Evolutionary conservation across 2,888 invertebrate genomes (phyloP), one percentile per base, ranked within the genome.

Genomic region (Brenthis daphne): DNA sequence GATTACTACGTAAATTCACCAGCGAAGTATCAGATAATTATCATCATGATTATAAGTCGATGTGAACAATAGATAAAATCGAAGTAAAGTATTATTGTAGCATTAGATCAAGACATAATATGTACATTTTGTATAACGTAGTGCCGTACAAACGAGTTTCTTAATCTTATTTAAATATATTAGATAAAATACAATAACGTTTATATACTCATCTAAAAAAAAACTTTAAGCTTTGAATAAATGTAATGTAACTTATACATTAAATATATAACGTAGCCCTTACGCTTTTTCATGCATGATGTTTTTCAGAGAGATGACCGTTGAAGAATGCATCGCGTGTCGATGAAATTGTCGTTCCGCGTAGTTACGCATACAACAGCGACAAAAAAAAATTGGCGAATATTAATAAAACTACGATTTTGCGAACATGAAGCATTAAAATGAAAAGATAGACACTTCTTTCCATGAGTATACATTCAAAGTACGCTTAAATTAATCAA

Each of bases 401-500:
- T 1, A 6, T n/a, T 50, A 60, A 8, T 60, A 16, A 60, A 12
- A n/a, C 24, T 24, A 14, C n/a, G n/a, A 50, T 50, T 60, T 56
- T 14, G 11, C 56, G 8, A 56, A n/a, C 37, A 29, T 37, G 37
- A 56, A 33, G n/a, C n/a, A 56, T n/a, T n/a, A 60, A n/a, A 50
- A 16, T 50, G 50, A 56, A 65, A 57, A 55, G 53, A 37, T 20
- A 51, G 56, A 47, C 57, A 56, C 29, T 70, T 80, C 77, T 76
- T 76, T 76, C 75, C 77, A 81, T 12, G 57, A 65, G 63, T 33
- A 65, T 61, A 68, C 70, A 72, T 70, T 75, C 75, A 73, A 73
- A 73, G 73, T 70, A 75, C 74, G 72, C 73, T 76, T 76, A 80
- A 82, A 84, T 83, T 80, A 84, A 82, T 85, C 81, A 83, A 79